Evolutionary conservation across 2,797 vertebrate species (phyloP), one percentile per base, ranked within the genome.

Genomic region (Peromyscus eremicus): DNA sequence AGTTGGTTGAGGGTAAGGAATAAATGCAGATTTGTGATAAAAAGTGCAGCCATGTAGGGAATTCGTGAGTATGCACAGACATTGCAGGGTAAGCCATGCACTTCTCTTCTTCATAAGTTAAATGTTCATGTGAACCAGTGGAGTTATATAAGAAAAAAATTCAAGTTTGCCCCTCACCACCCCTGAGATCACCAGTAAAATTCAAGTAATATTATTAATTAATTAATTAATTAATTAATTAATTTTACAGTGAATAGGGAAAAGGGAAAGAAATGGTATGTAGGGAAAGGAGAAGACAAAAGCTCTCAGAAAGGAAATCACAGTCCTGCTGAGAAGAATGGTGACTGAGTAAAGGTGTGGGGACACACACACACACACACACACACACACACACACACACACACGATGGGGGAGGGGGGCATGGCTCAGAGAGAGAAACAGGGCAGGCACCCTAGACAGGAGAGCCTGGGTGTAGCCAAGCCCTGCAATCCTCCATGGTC

Each of bases 81-180:
- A 16, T 57, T 83, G 57, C 52, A n/a, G 84, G 83, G 60, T 40
- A 32, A 81, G 55, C 62, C 57, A 25, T 32, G 2, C 19, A 7
- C 68, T 73, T 66, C 46, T 12, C 66, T 82, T 79, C 66, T 90
- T 57, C 85, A 60, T 84, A 92, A 62, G 68, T 89, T 27, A 83
- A 52, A 25, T 40, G 46, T 8, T 77, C 71, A 43, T 62, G 10
- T 68, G 82, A 91, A 82, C 46, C 86, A 89, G 29, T 76, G 70
- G 81, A 91, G 37, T 62, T 49, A 37, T 55, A n/a, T 40, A 90
- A 60, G 88, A 64, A 46, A 55, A 43, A 92, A 75, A 7, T 4
- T 68, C 83, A 49, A 8, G 49, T 13, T 85, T 60, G 29, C 27
- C 60, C 12, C 57, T 68, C 1, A 29, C 37, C 7, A 32, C 14